These are phyloP conservation scores for Rhagonycha lutea DNA, from an alignment of 2,888 invertebrate species.

Conservation along the genomic window DNA sequence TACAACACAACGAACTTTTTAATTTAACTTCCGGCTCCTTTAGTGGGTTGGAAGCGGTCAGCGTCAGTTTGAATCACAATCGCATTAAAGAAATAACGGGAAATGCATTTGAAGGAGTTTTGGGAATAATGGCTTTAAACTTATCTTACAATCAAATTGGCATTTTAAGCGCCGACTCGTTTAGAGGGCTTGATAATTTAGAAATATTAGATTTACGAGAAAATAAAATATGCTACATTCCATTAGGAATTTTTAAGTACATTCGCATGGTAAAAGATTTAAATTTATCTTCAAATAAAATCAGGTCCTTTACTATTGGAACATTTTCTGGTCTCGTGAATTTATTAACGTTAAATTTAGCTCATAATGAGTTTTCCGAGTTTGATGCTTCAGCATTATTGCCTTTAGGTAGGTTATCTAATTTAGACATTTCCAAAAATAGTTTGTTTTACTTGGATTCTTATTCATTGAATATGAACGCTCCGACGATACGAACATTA, in stretches of 20 bases:
- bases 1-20: conserved; percentile 43
- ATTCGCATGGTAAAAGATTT: conserved; percentile 40
- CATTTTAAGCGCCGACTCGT: conserved; percentile 40
- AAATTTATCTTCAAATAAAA: conserved; percentile 45
- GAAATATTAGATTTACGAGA: conserved; percentile 45
- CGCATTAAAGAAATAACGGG: conserved; percentile 39
- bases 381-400: conserved; percentile 44
- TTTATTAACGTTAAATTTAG: conserved; percentile 42
- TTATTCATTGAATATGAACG: conserved; percentile 39
- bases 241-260: conserved; percentile 46
- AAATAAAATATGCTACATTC: conserved; percentile 46
- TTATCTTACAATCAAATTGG: conserved; percentile 46
- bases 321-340: conserved; percentile 46
- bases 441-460: conserved; percentile 46
- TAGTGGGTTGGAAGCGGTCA: conserved; percentile 42
- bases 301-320: conserved; percentile 42
- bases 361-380: conserved; percentile 42
- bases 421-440: conserved; percentile 47
- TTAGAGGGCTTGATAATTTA: conserved; percentile 40
- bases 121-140: conserved; percentile 43
- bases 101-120: conserved; percentile 42
- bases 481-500: conserved; percentile 42
- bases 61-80: conserved; percentile 43
- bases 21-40: conserved; percentile 43
- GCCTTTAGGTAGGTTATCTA: conserved; percentile 40